Base-by-base conservation (phyloP, 2,797 vertebrate genomes). In the Parambassis ranga region DNA sequence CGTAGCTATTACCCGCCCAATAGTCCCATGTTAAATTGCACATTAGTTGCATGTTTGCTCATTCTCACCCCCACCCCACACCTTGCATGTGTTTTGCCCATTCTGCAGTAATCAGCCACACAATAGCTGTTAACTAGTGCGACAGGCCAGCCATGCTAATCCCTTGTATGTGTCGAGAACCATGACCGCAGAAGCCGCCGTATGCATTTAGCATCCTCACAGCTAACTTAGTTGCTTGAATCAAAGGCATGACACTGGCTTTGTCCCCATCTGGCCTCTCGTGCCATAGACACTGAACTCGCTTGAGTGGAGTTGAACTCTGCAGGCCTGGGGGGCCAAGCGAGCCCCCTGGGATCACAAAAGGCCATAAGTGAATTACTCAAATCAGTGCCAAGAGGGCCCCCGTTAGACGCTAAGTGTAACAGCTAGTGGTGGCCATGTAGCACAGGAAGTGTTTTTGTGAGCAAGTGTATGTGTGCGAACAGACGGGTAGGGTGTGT, bases 291-390 rank as follows among this genome's bases (percentile, higher is more conserved):
- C 84, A 78, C 62, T 84, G 77, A 83, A 75, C 83, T 77, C 74
- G 81, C 85, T 86, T 87, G 77, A 91, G 61, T 88, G 41, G 83
- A 80, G 77, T 46, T 71, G 69, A 55, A 53, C 79, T 72, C 51
- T 24, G 53, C 52, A 41, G 47, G 69, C 73, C 71, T 9, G 41
- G 48, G 50, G 63, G 67, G 20, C 13, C 65, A 16, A 22, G 19
- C 16, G 56, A 68, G 67, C 62, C 75, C 81, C 56, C 44, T 13
- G 58, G 76, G 84, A 88, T 90, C 82, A 85, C 84, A 89, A 87
- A 90, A 85, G 82, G 87, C 85, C 86, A 89, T 85, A 90, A 90
- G 89, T 90, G 88, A 91, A 89, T 91, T 87, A 85, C 86, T 82
- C 74, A 85, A 85, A 88, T 85, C 79, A 67, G 65, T 74, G 74